Base-by-base conservation (phyloP, 1,140 invertebrate genomes). In the Condylostylus longicornis region DNA sequence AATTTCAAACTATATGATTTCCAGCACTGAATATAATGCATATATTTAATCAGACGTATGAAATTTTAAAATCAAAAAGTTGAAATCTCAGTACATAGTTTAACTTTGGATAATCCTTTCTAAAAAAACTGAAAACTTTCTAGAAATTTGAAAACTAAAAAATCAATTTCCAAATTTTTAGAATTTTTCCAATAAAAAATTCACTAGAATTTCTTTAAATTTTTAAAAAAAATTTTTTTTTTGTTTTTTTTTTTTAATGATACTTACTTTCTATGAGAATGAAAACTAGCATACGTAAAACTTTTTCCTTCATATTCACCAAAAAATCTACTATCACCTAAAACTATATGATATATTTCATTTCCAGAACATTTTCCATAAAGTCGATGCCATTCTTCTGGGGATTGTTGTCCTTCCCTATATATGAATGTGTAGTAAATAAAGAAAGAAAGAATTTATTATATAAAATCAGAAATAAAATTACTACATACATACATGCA, bases 331-430 rank as follows among this genome's bases (percentile, higher is more conserved):
- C 87, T 93, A 59, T 97, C 90, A 10, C 83, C 83, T 18, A 97
- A 73, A 36, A 82, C 74, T 47, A 98, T 96, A 63, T 97, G 90
- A 67, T 98, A 98, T 52, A 98, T 97, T 68, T 98, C 94, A 64
- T 98, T 98, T 38, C 93, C 94, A 2, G 90, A 96, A 63, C 93
- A 96, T 55, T 90, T 83, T 13, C 93, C 94, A 61, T 97, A 98
- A 6, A 96, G 64, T 29, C 86, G 70, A 57, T 97, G 91, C 94
- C 94, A 98, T 61, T 96, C 88, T 66, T 97, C 93, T 38, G 80
- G 79, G 1, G 91, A 95, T 47, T 88, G 86, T 63, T 96, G 87
- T 1, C 94, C 94, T 67, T 98, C 93, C 61, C 91, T 97, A 61
- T 17, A 58, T 62, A 41, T 42, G 12, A 20, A 34, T 22, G 12